Conservation (phyloP, 2,113 vertebrate genomes). For the Trichechus manatus region DNA sequence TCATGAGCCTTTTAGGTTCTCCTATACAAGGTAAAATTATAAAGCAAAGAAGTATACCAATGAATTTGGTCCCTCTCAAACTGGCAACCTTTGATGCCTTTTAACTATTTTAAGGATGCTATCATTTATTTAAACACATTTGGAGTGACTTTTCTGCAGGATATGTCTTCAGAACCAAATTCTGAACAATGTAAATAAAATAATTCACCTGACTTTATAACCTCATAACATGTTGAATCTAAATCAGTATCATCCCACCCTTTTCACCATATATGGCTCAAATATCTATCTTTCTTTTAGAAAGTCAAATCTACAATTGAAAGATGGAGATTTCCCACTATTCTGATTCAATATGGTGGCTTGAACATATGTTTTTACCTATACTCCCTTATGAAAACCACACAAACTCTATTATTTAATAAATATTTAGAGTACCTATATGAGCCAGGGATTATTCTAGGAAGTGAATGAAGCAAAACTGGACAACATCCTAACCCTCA, state of each 20-base stretch:
- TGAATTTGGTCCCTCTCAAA: not conserved
- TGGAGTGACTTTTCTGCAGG: not conserved
- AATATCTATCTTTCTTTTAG: not conserved
- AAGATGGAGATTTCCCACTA: not conserved
- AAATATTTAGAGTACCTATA: not conserved
- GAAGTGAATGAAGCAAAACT: slow-evolving; percentile 1
- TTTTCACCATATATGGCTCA: not conserved
- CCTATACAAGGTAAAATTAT: no score
- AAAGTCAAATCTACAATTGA: not conserved
- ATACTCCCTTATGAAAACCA: not conserved
- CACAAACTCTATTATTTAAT: not conserved
- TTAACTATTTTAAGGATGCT: not conserved
- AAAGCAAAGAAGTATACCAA: no score
- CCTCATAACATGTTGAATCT: not conserved
- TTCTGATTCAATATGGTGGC: not conserved
- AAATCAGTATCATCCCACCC: not conserved
- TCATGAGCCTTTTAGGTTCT: not conserved
- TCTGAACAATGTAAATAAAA: not conserved
- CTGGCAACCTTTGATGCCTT: not conserved
- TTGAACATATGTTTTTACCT: not conserved
- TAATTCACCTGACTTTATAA: not conserved
- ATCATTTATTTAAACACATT: not conserved
- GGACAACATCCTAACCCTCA: not conserved
- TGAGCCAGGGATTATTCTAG: not conserved
- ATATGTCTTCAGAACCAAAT: not conserved